Conservation (phyloP, 2,888 invertebrate genomes). For the Pristionchus exspectatus region DNA sequence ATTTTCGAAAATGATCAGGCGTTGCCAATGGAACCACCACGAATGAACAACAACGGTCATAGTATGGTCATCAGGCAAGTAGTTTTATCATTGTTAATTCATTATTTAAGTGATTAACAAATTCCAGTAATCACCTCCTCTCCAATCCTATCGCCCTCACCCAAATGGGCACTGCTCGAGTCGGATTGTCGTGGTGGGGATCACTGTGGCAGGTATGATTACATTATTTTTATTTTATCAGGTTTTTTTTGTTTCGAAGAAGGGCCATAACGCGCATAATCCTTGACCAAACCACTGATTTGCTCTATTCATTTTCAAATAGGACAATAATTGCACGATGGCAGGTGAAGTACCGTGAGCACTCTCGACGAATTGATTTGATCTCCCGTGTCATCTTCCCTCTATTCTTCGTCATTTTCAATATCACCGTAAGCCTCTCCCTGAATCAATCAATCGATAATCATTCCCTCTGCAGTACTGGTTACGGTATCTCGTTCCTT, state of each 20-base stretch:
- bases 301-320: background rate
- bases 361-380: constrained; percentile 70
- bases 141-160: constrained; percentile 29
- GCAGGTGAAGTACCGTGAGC: constrained; percentile 64
- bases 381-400: constrained; percentile 73
- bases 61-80: background rate
- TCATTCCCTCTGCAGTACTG: constrained; percentile 60
- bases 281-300: background rate
- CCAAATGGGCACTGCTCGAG: constrained; percentile 52
- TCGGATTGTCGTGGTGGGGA: constrained; percentile 53
- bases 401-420: constrained; percentile 71
- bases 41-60: constrained; percentile 33
- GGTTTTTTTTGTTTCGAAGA: background rate
- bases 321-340: background rate
- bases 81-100: background rate
- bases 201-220: constrained; percentile 49
- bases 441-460: constrained; percentile 9
- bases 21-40: constrained; percentile 47
- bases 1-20: background rate
- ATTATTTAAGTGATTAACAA: background rate
- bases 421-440: constrained; percentile 66
- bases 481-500: constrained; percentile 60
- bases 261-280: background rate
- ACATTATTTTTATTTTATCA: background rate
- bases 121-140: constrained; percentile 10